These are phyloP conservation scores for Proctacanthus coquilletti DNA, from an alignment of 1,140 invertebrate species.

Conservation along the genomic window DNA sequence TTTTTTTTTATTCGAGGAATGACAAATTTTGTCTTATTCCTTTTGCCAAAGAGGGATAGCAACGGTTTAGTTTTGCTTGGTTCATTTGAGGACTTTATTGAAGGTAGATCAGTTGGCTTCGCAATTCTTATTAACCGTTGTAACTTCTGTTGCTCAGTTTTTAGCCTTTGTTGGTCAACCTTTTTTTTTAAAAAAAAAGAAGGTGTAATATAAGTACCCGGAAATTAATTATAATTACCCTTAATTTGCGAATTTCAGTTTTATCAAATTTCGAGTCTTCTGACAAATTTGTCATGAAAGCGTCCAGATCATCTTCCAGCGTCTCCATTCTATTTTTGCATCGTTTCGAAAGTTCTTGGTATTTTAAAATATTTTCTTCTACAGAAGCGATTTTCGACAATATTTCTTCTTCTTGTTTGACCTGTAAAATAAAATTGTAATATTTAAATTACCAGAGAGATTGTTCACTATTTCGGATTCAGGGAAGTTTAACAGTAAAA, in stretches of 20 bases:
- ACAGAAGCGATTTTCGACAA: slow-evolving; percentile 39
- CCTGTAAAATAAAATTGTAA: slow-evolving; percentile 31
- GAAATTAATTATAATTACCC: slow-evolving; percentile 21
- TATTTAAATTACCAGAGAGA: not conserved
- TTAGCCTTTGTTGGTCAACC: slow-evolving; percentile 49
- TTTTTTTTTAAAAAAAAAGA: slow-evolving; percentile 15
- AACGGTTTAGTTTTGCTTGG: slow-evolving; percentile 12
- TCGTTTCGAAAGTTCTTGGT: slow-evolving; percentile 22
- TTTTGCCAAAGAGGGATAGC: slow-evolving; percentile 24
- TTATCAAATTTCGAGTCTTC: slow-evolving; percentile 31
- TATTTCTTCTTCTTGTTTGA: slow-evolving; percentile 49
- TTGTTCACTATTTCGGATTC: not conserved
- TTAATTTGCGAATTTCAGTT: slow-evolving; percentile 32
- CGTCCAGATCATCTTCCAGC: slow-evolving; percentile 46
- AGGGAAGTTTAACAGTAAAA: not conserved
- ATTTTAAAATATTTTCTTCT: slow-evolving; percentile 38
- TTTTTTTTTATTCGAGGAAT: slow-evolving; percentile 8
- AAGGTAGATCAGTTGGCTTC: slow-evolving; percentile 48
- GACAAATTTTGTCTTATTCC: slow-evolving; percentile 15
- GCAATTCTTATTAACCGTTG: slow-evolving; percentile 62
- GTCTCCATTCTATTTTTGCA: slow-evolving; percentile 15
- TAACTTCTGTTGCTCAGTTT: slow-evolving; percentile 49
- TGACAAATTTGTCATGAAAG: slow-evolving; percentile 50
- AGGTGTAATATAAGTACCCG: not conserved
- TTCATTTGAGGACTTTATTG: slow-evolving; percentile 15